A percentile compares a stretch with the other conserved stretches of the same genome.
Conservation (phyloP, 2,113 vertebrate species). For the Leptodactylus fuscus region DNA sequence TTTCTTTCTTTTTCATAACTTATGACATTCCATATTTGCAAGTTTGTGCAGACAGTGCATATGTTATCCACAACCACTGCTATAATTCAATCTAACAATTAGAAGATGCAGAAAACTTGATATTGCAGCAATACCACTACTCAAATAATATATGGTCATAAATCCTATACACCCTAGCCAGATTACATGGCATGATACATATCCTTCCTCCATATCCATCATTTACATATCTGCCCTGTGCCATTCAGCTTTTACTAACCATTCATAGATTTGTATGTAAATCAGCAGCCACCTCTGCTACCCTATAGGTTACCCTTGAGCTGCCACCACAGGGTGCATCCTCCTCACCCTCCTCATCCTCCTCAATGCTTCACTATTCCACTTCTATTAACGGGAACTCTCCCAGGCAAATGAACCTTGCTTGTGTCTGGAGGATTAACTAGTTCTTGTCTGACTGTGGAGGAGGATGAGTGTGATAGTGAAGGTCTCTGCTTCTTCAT, state of each 20-base stretch:
- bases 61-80: background rate
- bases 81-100: background rate
- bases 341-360: no score
- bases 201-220: background rate
- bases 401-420: background rate
- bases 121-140: background rate
- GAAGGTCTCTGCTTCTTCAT: background rate
- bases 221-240: background rate
- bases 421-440: constrained; percentile 25
- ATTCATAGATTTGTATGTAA: background rate
- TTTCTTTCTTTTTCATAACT: background rate
- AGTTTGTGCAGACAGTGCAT: background rate
- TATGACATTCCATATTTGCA: background rate
- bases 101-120: background rate
- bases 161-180: background rate
- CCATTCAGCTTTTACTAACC: background rate
- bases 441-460: background rate
- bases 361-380: background rate
- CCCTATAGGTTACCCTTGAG: constrained; percentile 9
- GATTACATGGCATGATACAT: background rate
- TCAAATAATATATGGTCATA: no score
- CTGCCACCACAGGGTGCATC: background rate
- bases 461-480: background rate
- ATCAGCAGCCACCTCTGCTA: background rate
- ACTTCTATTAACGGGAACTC: constrained; percentile 3